phyloP scores from a whole-genome alignment of 2,113 vertebrate genomes.

The Nothoprocta pentlandii region DNA sequence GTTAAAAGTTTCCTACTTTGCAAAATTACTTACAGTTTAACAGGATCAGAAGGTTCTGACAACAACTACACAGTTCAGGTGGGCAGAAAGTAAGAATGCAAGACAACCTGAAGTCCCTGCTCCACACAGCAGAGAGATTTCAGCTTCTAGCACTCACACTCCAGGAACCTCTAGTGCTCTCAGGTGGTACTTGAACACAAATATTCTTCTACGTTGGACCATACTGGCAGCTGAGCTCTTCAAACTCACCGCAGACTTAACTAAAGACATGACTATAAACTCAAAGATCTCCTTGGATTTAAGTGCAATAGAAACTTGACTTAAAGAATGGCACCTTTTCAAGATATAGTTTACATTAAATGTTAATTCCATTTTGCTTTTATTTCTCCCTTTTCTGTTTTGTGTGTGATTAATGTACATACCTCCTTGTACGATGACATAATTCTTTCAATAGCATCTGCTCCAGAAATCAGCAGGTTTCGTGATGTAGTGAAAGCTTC shows the following conservation, averaged over 20 bases:
- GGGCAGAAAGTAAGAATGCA: background rate
- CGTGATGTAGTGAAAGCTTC: constrained; percentile 98
- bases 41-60: background rate
- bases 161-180: background rate
- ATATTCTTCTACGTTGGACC: background rate
- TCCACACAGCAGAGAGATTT: background rate
- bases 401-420: constrained; percentile 15
- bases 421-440: constrained; percentile 99
- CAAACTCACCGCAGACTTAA: background rate
- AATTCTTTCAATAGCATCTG: constrained; percentile 97
- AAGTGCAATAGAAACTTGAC: background rate
- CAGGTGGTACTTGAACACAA: background rate
- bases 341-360: background rate
- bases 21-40: background rate
- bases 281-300: background rate
- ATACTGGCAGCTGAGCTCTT: constrained; percentile 6
- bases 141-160: background rate
- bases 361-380: background rate
- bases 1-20: background rate
- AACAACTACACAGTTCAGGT: background rate
- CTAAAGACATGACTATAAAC: background rate
- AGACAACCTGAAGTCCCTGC: background rate
- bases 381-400: background rate
- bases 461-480: constrained; percentile 93
- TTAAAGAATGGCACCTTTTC: background rate